Evolutionary conservation across 2,113 vertebrate genomes (phyloP).

Genomic region (Nanorana parkeri): DNA sequence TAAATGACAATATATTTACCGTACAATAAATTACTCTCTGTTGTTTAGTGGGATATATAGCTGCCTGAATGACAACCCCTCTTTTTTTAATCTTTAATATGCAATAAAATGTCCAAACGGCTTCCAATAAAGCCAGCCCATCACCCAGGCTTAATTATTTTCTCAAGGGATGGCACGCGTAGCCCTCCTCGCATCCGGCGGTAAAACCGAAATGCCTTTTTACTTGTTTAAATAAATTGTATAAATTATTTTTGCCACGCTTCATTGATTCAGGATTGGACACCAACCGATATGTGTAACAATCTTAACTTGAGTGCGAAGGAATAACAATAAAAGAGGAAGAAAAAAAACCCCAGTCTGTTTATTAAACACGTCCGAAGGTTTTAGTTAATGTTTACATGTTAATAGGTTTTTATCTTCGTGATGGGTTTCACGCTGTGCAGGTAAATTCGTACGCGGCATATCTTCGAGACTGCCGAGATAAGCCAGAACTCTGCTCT

Average conservation of each 20-base stretch:
- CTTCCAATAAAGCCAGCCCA: constrained; percentile 40
- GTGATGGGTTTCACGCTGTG: constrained; percentile 44
- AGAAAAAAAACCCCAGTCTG: constrained; percentile 44
- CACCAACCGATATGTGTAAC: constrained; percentile 64
- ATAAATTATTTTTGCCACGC: constrained; percentile 55
- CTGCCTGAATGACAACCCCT: neutral
- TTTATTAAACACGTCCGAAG: constrained; percentile 47
- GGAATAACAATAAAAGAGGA: constrained; percentile 25
- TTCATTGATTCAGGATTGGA: constrained; percentile 59
- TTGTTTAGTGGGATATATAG: constrained; percentile 24
- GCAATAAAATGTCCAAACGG: constrained; percentile 44
- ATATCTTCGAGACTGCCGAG: constrained; percentile 62
- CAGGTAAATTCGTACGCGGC: constrained; percentile 63
- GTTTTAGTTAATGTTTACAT: constrained; percentile 63
- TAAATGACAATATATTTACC: too few species aligned
- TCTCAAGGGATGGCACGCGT: constrained; percentile 30
- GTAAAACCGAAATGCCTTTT: constrained; percentile 47
- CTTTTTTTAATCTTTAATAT: constrained; percentile 26
- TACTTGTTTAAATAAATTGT: constrained; percentile 58
- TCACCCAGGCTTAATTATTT: constrained; percentile 53
- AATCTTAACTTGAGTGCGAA: constrained; percentile 60
- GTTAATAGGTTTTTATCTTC: constrained; percentile 62
- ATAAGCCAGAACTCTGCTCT: constrained; percentile 56
- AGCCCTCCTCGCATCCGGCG: constrained; percentile 18
- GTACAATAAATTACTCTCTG: neutral